A percentile compares a stretch with the other conserved stretches of the same genome.
phyloP scores from a whole-genome alignment of 1,140 invertebrate species.

The Pteromalus puparum region DNA sequence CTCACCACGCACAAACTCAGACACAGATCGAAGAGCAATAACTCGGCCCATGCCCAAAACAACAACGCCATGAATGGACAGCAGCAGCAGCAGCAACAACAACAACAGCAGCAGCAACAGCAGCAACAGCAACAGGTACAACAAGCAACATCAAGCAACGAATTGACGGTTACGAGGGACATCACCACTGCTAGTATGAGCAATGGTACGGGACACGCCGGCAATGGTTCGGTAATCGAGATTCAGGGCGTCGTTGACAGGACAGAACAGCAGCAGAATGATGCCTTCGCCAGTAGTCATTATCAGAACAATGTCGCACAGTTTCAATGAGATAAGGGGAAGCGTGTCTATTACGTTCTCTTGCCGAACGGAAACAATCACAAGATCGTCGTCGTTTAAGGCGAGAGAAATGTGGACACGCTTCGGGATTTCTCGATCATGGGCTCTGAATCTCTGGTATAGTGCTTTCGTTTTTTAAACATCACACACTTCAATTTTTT shows the following conservation, averaged over 20 bases:
- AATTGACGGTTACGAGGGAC: slow-evolving; percentile 50
- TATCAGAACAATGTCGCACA: slow-evolving; percentile 71
- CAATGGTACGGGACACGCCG: slow-evolving; percentile 61
- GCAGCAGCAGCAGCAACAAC: slow-evolving; percentile 51
- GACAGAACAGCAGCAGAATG: slow-evolving; percentile 58
- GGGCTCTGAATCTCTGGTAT: slow-evolving; percentile 45
- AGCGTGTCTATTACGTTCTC: slow-evolving; percentile 74
- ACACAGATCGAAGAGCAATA: slow-evolving; percentile 70
- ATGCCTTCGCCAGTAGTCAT: slow-evolving; percentile 64
- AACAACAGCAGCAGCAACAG: slow-evolving; percentile 50
- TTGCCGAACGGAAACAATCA: slow-evolving; percentile 74
- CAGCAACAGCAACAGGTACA: slow-evolving; percentile 51
- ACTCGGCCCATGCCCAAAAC: slow-evolving; percentile 36
- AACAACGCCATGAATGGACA: slow-evolving; percentile 53
- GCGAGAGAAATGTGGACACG: slow-evolving; percentile 60
- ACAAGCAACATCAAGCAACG: slow-evolving; percentile 45
- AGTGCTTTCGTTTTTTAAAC: slow-evolving; percentile 41
- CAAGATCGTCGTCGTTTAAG: slow-evolving; percentile 72
- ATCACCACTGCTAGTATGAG: slow-evolving; percentile 56
- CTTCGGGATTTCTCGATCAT: slow-evolving; percentile 44
- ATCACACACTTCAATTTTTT: background rate
- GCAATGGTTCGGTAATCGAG: slow-evolving; percentile 65
- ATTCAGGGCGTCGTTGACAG: slow-evolving; percentile 70
- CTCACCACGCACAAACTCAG: slow-evolving; percentile 74
- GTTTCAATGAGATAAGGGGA: slow-evolving; percentile 75